Evolutionary conservation across 1,140 invertebrate species (phyloP).

Genomic region (Spodoptera litura): DNA sequence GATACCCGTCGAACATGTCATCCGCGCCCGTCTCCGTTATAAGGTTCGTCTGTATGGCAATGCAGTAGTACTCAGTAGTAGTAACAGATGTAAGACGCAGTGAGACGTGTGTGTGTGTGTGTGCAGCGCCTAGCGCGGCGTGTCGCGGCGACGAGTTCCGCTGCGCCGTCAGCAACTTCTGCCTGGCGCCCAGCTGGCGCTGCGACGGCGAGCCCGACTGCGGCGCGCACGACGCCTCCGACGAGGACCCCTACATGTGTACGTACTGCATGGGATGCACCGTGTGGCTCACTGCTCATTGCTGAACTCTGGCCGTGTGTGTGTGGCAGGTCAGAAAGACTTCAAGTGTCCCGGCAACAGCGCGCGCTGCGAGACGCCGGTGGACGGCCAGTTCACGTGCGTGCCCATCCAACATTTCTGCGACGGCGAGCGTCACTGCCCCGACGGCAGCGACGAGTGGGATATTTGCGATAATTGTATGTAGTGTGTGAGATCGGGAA

Average conservation of each 20-base stretch:
- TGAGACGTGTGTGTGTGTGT: conserved; percentile 49
- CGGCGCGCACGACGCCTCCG: conserved; percentile 88
- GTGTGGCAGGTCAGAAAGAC: conserved; percentile 81
- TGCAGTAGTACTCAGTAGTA: too few species aligned
- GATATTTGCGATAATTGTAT: conserved; percentile 88
- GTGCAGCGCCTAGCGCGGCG: conserved; percentile 75
- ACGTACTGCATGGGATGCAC: conserved; percentile 38
- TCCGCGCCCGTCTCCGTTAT: too few species aligned
- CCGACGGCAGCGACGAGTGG: conserved; percentile 90
- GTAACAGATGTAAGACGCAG: too few species aligned
- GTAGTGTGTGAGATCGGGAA: conserved; percentile 43
- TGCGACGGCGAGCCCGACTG: conserved; percentile 94
- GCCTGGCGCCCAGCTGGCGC: conserved; percentile 91
- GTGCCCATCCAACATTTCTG: conserved; percentile 88
- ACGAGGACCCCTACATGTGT: conserved; percentile 87
- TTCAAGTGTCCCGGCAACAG: conserved; percentile 87
- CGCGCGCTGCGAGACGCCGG: conserved; percentile 87
- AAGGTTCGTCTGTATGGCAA: too few species aligned
- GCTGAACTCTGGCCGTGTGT: neutral
- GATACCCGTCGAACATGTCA: too few species aligned
- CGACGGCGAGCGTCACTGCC: conserved; percentile 89
- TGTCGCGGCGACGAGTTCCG: conserved; percentile 89
- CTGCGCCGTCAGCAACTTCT: conserved; percentile 88
- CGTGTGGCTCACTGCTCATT: neutral
- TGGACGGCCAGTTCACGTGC: conserved; percentile 85